Evolutionary conservation across 1,140 invertebrate species (phyloP).

Genomic region (honey bee (Apis mellifera)): Amel_HAv3.1 CM009938.2:2612001-2612500

Average conservation of each 20-base stretch:
- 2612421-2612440: background rate
- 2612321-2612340: background rate
- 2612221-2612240: background rate
- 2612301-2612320: background rate
- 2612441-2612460: background rate
- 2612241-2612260: background rate
- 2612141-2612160: background rate
- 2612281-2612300: background rate
- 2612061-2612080: background rate
- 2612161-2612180: background rate
- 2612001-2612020: background rate
- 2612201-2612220: background rate
- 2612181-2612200: background rate
- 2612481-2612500: background rate
- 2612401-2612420: slow-evolving; percentile 2
- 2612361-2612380: background rate
- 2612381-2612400: background rate
- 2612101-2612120: background rate
- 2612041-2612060: background rate
- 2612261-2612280: background rate
- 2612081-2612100: background rate
- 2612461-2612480: background rate
- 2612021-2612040: slow-evolving; percentile 18
- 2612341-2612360: background rate
- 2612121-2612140: background rate